Evolutionary conservation across 2,113 vertebrate species (phyloP).

Genomic region (Phrynosoma blainvillii): DNA sequence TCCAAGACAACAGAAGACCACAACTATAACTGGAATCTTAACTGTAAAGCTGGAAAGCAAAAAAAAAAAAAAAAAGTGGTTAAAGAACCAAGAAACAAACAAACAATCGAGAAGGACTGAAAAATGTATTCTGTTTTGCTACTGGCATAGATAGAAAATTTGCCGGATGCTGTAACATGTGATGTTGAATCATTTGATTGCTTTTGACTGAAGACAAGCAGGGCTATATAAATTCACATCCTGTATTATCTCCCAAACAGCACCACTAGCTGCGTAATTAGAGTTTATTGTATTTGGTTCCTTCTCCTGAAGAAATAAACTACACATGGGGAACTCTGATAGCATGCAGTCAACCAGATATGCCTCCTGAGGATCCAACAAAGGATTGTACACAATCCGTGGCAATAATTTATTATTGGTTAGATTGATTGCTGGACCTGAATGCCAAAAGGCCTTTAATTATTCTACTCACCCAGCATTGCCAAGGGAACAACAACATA

Average conservation of each 20-base stretch:
- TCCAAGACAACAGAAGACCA: not conserved
- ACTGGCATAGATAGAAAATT: conserved; percentile 16
- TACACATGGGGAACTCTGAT: not conserved
- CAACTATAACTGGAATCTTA: not conserved
- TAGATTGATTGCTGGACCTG: not conserved
- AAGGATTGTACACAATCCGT: not conserved
- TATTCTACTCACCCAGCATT: not conserved
- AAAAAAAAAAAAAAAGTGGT: not conserved
- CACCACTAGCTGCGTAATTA: conserved; percentile 21
- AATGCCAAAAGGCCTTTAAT: not conserved
- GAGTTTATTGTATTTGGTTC: conserved; percentile 27
- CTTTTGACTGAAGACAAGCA: conserved; percentile 38
- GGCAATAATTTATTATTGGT: conserved; percentile 15
- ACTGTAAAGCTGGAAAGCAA: not conserved
- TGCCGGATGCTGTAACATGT: conserved; percentile 28
- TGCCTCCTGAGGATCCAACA: conserved; percentile 1
- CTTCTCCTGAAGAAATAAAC: conserved; percentile 39
- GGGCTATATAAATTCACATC: conserved; percentile 17
- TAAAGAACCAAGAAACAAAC: not conserved
- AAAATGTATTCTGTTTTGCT: not conserved
- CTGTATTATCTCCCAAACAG: conserved; percentile 37
- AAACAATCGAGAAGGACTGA: not conserved
- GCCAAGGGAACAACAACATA: conserved; percentile 17
- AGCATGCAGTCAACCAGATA: not conserved
- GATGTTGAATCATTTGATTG: conserved; percentile 38